phyloP scores from a whole-genome alignment of 2,113 vertebrate species.

The Zosterops pallidus region DNA sequence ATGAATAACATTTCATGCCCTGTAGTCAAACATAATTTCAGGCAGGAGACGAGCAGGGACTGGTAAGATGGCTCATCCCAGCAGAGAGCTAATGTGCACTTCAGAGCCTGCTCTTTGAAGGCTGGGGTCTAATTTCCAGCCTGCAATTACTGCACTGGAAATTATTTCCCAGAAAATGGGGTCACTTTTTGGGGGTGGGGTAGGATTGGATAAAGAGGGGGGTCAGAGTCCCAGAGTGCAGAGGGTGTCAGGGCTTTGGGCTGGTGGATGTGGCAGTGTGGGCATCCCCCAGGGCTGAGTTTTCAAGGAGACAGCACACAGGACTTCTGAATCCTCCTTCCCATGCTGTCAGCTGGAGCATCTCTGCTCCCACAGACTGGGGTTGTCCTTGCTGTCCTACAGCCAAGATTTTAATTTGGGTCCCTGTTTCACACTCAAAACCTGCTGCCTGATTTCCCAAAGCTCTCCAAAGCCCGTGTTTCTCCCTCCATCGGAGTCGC shows the following conservation, averaged over 20 bases:
- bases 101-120: conserved; percentile 64
- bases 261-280: neutral
- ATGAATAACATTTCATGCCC: conserved; percentile 49
- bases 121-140: conserved; percentile 56
- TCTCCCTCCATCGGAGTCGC: neutral
- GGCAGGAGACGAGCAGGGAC: conserved; percentile 31
- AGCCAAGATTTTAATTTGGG: neutral
- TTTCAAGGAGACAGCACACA: neutral
- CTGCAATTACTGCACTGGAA: conserved; percentile 52
- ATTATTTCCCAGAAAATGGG: conserved; percentile 24
- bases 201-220: neutral
- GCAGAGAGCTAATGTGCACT: conserved; percentile 47
- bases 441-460: neutral
- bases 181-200: neutral
- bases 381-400: neutral
- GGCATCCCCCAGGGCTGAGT: neutral
- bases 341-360: neutral
- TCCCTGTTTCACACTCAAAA: neutral
- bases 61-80: neutral
- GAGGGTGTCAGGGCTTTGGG: neutral
- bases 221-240: accelerated
- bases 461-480: neutral
- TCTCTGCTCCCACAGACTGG: accelerated
- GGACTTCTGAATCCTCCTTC: neutral
- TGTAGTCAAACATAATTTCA: conserved; percentile 51